Conservation (phyloP, 2,797 vertebrate genomes). For the Sebastolobus altivelis region DNA sequence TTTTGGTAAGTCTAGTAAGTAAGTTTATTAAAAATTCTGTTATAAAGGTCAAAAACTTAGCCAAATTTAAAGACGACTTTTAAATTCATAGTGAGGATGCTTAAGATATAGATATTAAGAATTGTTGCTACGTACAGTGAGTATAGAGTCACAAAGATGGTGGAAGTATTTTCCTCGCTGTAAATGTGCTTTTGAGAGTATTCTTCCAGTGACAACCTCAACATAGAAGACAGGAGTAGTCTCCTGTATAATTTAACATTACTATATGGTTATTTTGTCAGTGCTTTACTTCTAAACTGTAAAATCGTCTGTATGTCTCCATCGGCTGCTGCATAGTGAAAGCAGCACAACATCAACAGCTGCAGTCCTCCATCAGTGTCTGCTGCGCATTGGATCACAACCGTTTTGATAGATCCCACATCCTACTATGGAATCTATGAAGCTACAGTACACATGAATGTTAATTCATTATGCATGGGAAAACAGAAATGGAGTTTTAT, state of each 20-base stretch:
- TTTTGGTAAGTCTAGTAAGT: neutral
- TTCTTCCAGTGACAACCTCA: neutral
- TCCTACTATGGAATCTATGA: neutral
- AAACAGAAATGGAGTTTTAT: neutral
- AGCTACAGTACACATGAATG: neutral
- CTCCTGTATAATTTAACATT: neutral
- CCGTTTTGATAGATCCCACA: neutral
- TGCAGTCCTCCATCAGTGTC: neutral
- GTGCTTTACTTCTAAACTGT: neutral
- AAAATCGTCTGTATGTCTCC: neutral
- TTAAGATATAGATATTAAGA: neutral
- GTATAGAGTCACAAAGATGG: neutral
- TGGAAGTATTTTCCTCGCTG: neutral
- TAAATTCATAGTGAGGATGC: neutral
- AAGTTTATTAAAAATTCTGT: neutral
- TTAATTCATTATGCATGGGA: neutral
- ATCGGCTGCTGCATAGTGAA: neutral
- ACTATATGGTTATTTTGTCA: neutral
- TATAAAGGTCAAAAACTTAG: neutral
- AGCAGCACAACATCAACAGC: neutral
- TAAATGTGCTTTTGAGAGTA: neutral
- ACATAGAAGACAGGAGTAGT: neutral
- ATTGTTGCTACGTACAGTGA: neutral
- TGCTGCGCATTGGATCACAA: neutral
- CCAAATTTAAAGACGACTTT: neutral